Evolutionary conservation across 2,797 vertebrate species (phyloP), one percentile per base, ranked within the genome.

Genomic region (Decapterus maruadsi): DNA sequence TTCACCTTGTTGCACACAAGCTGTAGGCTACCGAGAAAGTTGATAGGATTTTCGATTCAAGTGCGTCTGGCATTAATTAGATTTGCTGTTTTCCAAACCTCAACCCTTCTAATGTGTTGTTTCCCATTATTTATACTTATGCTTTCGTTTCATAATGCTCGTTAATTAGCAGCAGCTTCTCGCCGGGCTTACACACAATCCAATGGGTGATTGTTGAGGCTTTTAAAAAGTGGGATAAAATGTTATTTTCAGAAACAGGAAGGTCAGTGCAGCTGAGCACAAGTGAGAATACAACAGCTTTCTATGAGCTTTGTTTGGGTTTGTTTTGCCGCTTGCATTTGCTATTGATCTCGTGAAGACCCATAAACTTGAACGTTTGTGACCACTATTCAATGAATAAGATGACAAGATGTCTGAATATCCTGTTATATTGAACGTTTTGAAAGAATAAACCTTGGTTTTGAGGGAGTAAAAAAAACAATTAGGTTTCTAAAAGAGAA

Each of bases 1-100:
- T 29, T 59, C 19, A 60, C 40, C n/a, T 22, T 11, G 34, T 56
- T 56, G 26, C 56, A 29, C 66, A 65, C 45, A 57, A 17, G 67
- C 50, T 70, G 67, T 20, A 26, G 26, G 26, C 26, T 26, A 36
- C 20, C 42, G 55, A 0, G 2, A 38, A 56, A 50, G 50, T n/a
- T 38, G 16, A 48, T n/a, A 11, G 45, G 48, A 31, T 43, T 73
- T 45, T 14, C 4, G n/a, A 59, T 57, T 14, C 4, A 36, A 8
- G 20, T 42, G 26, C 14, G 16, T 4, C 60, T 31, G 40, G 19
- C 19, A 34, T 60, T 48, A 60, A 75, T 60, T 43, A 43, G 12
- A 6, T 22, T 59, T 10, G 31, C 6, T 45, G 14, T 26, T 68
- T 72, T 71, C 46, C 29, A 34, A 67, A 56, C 13, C 26, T 42